Conservation (phyloP, 2,797 vertebrate species). For the Lindbergichthys nudifrons region DNA sequence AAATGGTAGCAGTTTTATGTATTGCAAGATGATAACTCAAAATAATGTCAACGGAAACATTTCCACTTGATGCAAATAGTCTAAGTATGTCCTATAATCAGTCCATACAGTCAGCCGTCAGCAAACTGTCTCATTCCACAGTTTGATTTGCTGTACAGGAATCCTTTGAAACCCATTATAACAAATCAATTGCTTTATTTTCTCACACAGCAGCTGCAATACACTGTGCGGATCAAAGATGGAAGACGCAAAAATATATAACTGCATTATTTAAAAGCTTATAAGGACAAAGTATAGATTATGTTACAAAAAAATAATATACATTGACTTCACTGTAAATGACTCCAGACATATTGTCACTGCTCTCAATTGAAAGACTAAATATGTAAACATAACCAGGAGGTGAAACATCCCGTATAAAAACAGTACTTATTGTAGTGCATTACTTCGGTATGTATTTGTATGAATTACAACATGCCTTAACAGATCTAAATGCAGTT, state of each 20-base stretch:
- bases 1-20: constrained; percentile 18
- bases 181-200: constrained; percentile 65
- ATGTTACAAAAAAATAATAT: neutral
- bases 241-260: constrained; percentile 26
- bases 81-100: constrained; percentile 39
- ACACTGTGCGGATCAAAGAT: constrained; percentile 59
- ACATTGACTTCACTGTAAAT: neutral
- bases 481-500: constrained; percentile 1
- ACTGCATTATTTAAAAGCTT: constrained; percentile 5
- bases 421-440: neutral
- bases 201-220: constrained; percentile 78
- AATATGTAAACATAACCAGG: neutral
- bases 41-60: constrained; percentile 36
- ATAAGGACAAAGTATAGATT: constrained; percentile 4
- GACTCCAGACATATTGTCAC: neutral
- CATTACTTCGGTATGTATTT: constrained; percentile 26
- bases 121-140: neutral
- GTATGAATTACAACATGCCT: constrained; percentile 9
- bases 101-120: constrained; percentile 12
- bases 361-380: neutral
- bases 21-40: constrained; percentile 49
- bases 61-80: constrained; percentile 43
- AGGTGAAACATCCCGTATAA: neutral
- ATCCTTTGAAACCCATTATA: constrained; percentile 45
- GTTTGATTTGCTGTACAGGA: constrained; percentile 38